Evolutionary conservation across 2,888 invertebrate species (phyloP), one percentile per base, ranked within the genome.

Genomic region (Tinea pellionella): DNA sequence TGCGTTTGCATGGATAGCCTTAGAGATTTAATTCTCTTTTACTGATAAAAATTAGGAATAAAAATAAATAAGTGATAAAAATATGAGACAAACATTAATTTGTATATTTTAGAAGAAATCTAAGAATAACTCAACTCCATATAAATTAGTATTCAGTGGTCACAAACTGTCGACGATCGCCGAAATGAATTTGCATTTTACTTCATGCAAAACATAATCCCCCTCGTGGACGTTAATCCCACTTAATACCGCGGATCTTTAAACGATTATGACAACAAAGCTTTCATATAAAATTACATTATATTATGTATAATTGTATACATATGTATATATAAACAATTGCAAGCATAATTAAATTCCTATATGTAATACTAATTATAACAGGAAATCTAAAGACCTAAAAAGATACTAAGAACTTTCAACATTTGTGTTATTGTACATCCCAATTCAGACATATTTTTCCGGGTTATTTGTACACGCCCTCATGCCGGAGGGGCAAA

Each of bases 171-270:
- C 32, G 32, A 57, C 57, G 57, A 57, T 57, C 30, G 32, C 32
- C 32, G 32, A 32, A 30, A 57, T 30, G 57, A 57, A 59, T 59
- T 59, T 59, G 51, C 59, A 59, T 59, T 59, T 59, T 59, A 42
- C 47, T 24, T 43, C 29, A 59, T 37, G 57, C 57, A 30, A 32
- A 57, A 57, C 57, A 57, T 57, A 59, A 42, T 59, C 47, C 29
- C 32, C 58, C 24, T 59, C 47, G 59, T 43, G 30, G 59, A 43
- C 15, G 59, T 24, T 47, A 59, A 59, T 59, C 59, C 59, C 16
- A 29, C 3, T 59, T 47, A 47, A 59, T 24, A 19, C 59, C 32
- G 16, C 19, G 32, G 13, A 57, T 19, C 57, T 24, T 13, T 57
- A 32, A 57, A 24, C 57, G 57, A 57, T 32, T 57, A 32, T 57